Conservation (phyloP, 2,797 vertebrate genomes). For the Catamblyrhynchus diadema region DNA sequence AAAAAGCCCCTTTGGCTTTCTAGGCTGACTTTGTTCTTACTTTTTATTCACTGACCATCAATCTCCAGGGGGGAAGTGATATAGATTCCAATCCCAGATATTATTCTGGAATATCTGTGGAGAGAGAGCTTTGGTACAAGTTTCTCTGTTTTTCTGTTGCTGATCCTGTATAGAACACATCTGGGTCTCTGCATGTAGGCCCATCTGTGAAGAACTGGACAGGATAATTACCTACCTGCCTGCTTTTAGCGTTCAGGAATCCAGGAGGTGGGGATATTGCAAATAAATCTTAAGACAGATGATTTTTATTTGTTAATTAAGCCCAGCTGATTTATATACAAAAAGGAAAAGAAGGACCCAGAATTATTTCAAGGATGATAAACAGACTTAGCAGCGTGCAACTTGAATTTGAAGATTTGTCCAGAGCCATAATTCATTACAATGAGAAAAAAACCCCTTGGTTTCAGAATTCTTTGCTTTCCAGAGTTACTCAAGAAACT, state of each 20-base stretch:
- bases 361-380: not conserved
- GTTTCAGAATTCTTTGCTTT: not conserved
- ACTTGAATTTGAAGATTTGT: not conserved
- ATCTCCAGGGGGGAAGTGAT: not conserved
- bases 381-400: not conserved
- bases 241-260: not conserved
- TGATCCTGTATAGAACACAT: not conserved
- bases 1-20: not conserved
- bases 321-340: not conserved
- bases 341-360: not conserved
- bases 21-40: not conserved
- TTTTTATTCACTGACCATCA: not conserved
- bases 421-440: not conserved
- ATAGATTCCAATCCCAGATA: not conserved
- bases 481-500: not conserved
- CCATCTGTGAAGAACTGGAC: not conserved
- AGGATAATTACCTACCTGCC: not conserved
- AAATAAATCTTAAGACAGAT: not conserved
- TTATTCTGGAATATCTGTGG: not conserved
- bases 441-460: not conserved
- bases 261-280: not conserved
- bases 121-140: not conserved
- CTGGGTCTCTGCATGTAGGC: not conserved
- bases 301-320: not conserved
- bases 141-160: rapidly evolving